A percentile compares a stretch with the other conserved stretches of the same genome.
phyloP scores from a whole-genome alignment of 2,797 vertebrate genomes.

The Sebastiscus albofasciatus region DNA sequence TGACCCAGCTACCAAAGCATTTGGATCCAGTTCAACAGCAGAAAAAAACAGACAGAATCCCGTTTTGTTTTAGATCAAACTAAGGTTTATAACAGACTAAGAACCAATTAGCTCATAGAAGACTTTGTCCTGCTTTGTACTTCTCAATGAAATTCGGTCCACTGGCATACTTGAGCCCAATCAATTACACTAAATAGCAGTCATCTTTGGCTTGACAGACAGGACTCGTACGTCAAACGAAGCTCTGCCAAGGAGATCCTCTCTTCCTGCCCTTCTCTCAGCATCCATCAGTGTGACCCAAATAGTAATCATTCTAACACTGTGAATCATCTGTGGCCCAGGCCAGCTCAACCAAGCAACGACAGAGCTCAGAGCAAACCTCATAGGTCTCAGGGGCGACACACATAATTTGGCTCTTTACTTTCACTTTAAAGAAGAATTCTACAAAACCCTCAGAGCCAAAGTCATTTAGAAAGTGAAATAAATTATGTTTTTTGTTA shows the following conservation, averaged over 20 bases:
- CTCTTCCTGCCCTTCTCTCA: constrained; percentile 59
- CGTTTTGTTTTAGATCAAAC: constrained; percentile 34
- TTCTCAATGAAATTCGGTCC: constrained; percentile 39
- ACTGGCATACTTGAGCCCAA: constrained; percentile 38
- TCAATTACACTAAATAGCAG: constrained; percentile 60
- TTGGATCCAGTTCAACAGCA: constrained; percentile 46
- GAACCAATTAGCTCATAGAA: constrained; percentile 33
- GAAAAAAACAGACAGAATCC: constrained; percentile 14
- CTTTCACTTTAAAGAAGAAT: constrained; percentile 23
- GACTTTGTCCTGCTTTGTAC: constrained; percentile 41
- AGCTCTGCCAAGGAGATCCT: constrained; percentile 73
- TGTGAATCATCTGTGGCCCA: constrained; percentile 66
- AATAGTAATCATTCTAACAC: constrained; percentile 77
- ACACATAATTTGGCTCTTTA: constrained; percentile 32
- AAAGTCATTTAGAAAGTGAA: constrained; percentile 41
- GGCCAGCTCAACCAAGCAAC: constrained; percentile 44
- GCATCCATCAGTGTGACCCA: constrained; percentile 77
- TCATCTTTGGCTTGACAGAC: constrained; percentile 65
- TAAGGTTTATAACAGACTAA: constrained; percentile 2
- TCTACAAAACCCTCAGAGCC: constrained; percentile 16
- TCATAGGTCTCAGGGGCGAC: constrained; percentile 20
- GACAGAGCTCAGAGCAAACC: constrained; percentile 36
- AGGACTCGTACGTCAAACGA: constrained; percentile 52
- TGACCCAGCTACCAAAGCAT: constrained; percentile 48
- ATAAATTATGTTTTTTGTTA: constrained; percentile 26